Evolutionary conservation across 2,797 vertebrate species (phyloP).

Genomic region (Arctocebus calabarensis): DNA sequence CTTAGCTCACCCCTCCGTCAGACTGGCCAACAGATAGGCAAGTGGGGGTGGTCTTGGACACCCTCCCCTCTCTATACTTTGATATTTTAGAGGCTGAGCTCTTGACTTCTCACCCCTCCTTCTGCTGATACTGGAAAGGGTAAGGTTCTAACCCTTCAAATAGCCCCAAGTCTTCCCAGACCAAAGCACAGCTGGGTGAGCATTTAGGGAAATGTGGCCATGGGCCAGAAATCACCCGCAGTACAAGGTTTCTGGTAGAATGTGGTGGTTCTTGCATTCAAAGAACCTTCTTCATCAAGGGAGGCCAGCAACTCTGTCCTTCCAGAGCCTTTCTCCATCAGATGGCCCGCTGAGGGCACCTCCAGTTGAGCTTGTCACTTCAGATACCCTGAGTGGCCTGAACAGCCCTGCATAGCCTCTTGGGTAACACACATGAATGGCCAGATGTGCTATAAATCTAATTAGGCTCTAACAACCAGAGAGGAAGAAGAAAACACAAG

Average conservation of each 20-base stretch:
- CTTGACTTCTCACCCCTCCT: neutral
- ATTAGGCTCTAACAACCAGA: conserved; percentile 70
- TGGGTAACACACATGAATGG: conserved; percentile 58
- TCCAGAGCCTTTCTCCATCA: neutral
- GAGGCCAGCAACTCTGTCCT: neutral
- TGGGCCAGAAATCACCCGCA: accelerated
- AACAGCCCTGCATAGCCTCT: neutral
- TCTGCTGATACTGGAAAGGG: neutral
- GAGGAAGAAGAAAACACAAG: neutral
- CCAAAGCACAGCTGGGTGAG: neutral
- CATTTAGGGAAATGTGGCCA: neutral
- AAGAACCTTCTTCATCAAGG: neutral
- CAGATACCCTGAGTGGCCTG: conserved; percentile 4
- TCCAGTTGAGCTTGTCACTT: neutral
- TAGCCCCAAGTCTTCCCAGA: neutral
- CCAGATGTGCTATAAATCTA: conserved; percentile 75
- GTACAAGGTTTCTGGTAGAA: neutral
- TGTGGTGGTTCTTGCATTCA: accelerated
- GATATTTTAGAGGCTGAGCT: neutral
- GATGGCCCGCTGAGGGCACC: neutral
- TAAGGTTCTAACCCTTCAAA: neutral
- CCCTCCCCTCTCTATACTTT: too few species aligned
- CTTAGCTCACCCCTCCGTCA: neutral
- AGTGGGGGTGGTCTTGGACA: neutral
- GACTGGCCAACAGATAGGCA: neutral